These are phyloP conservation scores for Atrichornis clamosus DNA, from an alignment of 2,113 vertebrate genomes.

Conservation along the genomic window DNA sequence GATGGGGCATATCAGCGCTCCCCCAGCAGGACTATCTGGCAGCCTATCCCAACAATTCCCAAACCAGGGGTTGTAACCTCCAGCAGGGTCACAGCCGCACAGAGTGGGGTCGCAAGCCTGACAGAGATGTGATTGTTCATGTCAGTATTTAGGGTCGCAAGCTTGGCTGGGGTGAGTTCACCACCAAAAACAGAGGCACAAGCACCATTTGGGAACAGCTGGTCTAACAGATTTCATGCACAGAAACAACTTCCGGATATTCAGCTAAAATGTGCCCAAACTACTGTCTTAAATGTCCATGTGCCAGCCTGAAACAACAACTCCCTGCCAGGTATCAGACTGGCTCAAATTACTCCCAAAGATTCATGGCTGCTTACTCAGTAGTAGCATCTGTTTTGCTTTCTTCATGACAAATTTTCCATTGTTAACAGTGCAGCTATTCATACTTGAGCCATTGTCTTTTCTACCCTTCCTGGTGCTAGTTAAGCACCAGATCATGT, in stretches of 20 bases:
- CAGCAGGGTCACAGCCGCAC: slow-evolving; percentile 27
- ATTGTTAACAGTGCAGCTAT: background rate
- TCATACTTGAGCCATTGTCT: background rate
- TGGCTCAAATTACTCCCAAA: background rate
- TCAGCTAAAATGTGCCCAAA: background rate
- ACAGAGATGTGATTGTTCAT: slow-evolving; percentile 50
- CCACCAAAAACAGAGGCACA: slow-evolving; percentile 21
- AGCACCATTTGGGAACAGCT: slow-evolving; percentile 54
- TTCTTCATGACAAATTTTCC: background rate
- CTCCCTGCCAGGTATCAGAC: slow-evolving; percentile 1
- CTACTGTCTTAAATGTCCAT: background rate
- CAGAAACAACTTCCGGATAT: background rate
- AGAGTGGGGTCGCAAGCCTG: background rate
- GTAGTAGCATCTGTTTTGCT: background rate
- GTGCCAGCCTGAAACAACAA: slow-evolving; percentile 19
- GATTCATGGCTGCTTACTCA: background rate
- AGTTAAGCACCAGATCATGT: background rate
- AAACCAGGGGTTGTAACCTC: slow-evolving; percentile 21
- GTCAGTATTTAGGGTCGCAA: background rate
- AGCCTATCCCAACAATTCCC: background rate
- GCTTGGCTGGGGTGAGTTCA: slow-evolving; percentile 23
- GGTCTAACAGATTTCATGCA: slow-evolving; percentile 25
- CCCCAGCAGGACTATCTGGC: background rate
- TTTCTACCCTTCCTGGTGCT: background rate
- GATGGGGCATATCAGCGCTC: background rate